Percentiles rank a stretch among this genome's conserved stretches.
Conservation (phyloP, 2,888 invertebrate species). For the Leptura quadrifasciata region DNA sequence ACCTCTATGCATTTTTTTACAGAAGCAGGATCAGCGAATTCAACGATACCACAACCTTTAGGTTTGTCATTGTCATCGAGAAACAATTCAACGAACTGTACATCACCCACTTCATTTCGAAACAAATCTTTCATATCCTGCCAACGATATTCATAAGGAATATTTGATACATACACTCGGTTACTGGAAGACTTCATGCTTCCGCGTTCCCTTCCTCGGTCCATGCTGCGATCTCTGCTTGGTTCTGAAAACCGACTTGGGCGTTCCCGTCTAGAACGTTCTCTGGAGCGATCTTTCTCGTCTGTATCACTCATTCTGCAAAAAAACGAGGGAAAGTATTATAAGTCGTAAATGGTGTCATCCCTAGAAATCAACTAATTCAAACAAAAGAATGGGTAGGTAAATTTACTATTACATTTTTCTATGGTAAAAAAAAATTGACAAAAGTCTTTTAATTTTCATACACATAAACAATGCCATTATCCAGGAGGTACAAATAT, state of each 20-base stretch:
- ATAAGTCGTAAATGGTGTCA: too few species aligned
- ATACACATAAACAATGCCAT: too few species aligned
- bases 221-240: constrained; percentile 68
- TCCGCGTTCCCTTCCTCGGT: constrained; percentile 72
- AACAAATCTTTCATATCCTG: constrained; percentile 98
- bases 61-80: constrained; percentile 96
- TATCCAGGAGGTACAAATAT: too few species aligned
- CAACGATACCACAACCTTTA: constrained; percentile 96
- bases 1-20: constrained; percentile 91
- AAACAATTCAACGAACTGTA: constrained; percentile 95
- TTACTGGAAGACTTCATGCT: constrained; percentile 73
- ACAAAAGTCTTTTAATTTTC: too few species aligned
- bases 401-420: too few species aligned
- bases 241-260: constrained; percentile 77
- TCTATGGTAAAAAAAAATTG: too few species aligned
- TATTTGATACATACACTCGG: constrained; percentile 92
- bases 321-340: neutral
- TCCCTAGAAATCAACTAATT: too few species aligned
- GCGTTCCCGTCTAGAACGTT: constrained; percentile 53
- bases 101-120: constrained; percentile 92
- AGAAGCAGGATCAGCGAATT: constrained; percentile 83
- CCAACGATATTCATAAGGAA: constrained; percentile 98
- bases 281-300: constrained; percentile 53
- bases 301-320: constrained; percentile 51
- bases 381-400: too few species aligned